Percentiles rank a stretch among this genome's conserved stretches.
Conservation (phyloP, 2,888 invertebrate genomes). For the Cephalotes varians region DNA sequence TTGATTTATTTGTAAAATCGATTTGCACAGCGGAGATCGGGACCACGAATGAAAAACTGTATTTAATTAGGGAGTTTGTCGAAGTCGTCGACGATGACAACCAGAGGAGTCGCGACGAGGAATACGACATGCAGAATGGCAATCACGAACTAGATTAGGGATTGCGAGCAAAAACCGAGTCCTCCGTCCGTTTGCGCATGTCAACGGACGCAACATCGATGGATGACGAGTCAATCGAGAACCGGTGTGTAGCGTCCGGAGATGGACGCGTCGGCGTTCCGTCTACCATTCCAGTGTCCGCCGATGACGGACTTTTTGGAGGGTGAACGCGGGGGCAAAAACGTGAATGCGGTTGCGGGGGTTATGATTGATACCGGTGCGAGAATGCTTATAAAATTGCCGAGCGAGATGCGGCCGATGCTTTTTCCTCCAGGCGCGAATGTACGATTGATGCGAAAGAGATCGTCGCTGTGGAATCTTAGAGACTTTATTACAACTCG, state of each 20-base stretch:
- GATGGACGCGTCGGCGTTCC: constrained; percentile 47
- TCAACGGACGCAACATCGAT: constrained; percentile 63
- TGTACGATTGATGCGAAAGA: constrained; percentile 30
- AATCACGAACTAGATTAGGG: constrained; percentile 76
- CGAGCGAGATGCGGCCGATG: constrained; percentile 24
- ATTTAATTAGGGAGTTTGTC: constrained; percentile 81
- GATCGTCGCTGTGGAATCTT: constrained; percentile 7
- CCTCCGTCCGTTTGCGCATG: constrained; percentile 48
- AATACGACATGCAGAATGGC: constrained; percentile 67
- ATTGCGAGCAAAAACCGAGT: constrained; percentile 79
- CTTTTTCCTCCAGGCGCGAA: constrained; percentile 44
- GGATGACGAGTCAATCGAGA: constrained; percentile 78
- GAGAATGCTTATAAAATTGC: constrained; percentile 56
- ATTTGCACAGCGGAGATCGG: constrained; percentile 64
- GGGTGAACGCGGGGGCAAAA: constrained; percentile 27
- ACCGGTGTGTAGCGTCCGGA: constrained; percentile 44
- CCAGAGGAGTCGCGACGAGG: constrained; percentile 62
- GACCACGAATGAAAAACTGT: constrained; percentile 78
- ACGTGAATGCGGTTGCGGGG: constrained; percentile 22
- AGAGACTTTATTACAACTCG: neutral
- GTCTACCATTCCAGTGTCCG: constrained; percentile 54
- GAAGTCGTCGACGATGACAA: constrained; percentile 47
- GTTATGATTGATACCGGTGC: constrained; percentile 55
- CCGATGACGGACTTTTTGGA: constrained; percentile 58
- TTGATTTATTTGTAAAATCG: constrained; percentile 72